These are phyloP conservation scores for Netelia virgata DNA, from an alignment of 2,888 invertebrate species.

Conservation along the genomic window DNA sequence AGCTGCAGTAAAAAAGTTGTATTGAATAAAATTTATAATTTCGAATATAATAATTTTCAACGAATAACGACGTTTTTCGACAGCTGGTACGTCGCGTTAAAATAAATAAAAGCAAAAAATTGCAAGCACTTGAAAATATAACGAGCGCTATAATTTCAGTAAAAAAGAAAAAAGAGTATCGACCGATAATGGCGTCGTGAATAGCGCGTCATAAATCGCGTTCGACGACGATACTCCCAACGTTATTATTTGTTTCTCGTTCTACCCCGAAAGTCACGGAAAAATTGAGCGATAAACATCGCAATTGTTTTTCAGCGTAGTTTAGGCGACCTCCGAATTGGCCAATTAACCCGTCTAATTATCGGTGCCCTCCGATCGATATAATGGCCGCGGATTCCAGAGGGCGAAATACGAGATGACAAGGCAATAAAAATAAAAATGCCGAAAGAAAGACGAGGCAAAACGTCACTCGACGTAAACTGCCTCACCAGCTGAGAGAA, in stretches of 20 bases:
- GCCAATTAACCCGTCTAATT: slow-evolving; percentile 52
- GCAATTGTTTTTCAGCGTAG: neutral
- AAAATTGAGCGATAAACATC: slow-evolving; percentile 22
- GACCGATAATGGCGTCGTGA: neutral
- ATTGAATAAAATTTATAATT: neutral
- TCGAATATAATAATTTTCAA: too few species aligned
- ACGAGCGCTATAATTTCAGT: neutral
- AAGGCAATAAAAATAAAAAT: slow-evolving; percentile 9
- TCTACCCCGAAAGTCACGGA: slow-evolving; percentile 4
- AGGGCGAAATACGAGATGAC: neutral
- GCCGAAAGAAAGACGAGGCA: slow-evolving; percentile 23
- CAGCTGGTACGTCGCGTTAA: slow-evolving; percentile 1
- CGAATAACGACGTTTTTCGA: neutral
- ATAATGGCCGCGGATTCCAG: slow-evolving; percentile 31
- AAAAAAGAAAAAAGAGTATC: slow-evolving; percentile 20
- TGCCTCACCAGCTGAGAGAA: slow-evolving; percentile 12
- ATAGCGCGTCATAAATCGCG: slow-evolving; percentile 34
- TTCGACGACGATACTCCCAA: slow-evolving; percentile 18
- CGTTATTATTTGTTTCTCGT: slow-evolving; percentile 15
- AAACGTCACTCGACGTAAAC: slow-evolving; percentile 33
- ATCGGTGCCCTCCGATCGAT: slow-evolving; percentile 44
- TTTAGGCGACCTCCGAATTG: slow-evolving; percentile 21
- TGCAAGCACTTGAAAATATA: neutral
- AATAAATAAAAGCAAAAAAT: neutral
- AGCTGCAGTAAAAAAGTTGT: too few species aligned